Evolutionary conservation across 64 coral and sea anemone genomes (phyloP), one percentile per base, ranked within the genome.

Genomic region (Montipora efflorescens): DNA sequence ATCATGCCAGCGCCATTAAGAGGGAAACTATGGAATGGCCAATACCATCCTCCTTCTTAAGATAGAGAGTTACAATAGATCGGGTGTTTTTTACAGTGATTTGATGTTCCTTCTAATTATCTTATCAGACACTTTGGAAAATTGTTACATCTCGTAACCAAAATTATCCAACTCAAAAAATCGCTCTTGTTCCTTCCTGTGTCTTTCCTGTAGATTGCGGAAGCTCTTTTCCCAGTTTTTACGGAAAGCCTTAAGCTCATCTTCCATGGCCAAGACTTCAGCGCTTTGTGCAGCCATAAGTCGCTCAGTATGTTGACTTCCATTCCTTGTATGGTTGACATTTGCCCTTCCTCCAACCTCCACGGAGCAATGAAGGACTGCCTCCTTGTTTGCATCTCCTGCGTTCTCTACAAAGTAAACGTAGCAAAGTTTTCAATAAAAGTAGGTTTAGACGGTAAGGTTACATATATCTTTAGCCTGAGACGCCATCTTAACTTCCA

Each of bases 101-200:
- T 36, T 36, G 36, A 36, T 36, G 36, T 36, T 36, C 36, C 2
- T 36, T 36, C 36, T 36, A 36, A 36, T 36, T 36, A 36, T 57
- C 6, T 64, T 64, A 64, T 64, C 61, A 64, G 61, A 4, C 9
- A 3, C 61, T 64, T 53, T 52, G 6, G 7, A 8, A 6, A 36
- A 6, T 15, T 46, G 51, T 90, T 48, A 96, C 77, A 91, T 91
- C 4, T 90, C 83, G 23, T 86, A 98, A 3, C 93, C 96, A 7
- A 49, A 66, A 81, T 94, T 98, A 90, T 98, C 96, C 5, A 95
- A 18, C 11, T 92, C 50, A 90, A 98, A 98, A 22, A 98, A 61
- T 74, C 91, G 61, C 76, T 83, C 59, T 78, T 95, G 96, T 47
- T 98, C 96, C 52, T 69, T 77, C 69, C 85, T 98, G 80, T 98